These are phyloP conservation scores for Riparia riparia DNA, from an alignment of 2,113 vertebrate species.

Conservation along the genomic window DNA sequence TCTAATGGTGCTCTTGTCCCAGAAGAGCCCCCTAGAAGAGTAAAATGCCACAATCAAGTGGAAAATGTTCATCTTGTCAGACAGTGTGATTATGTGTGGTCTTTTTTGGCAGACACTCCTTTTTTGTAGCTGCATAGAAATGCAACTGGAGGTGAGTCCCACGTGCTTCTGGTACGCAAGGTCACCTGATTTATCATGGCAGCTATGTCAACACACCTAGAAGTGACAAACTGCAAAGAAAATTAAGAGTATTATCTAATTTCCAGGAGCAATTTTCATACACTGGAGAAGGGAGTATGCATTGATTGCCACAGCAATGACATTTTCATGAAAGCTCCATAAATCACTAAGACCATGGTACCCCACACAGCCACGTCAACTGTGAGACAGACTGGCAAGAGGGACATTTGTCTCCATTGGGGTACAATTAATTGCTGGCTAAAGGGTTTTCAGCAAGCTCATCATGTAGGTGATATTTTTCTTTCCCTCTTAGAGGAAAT, in stretches of 20 bases:
- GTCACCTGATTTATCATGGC: slow-evolving; percentile 70
- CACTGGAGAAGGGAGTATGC: slow-evolving; percentile 62
- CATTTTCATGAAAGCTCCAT: slow-evolving; percentile 72
- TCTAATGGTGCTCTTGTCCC: not conserved
- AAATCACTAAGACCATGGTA: slow-evolving; percentile 67
- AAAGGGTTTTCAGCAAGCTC: not conserved
- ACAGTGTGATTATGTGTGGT: not conserved
- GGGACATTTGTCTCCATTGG: slow-evolving; percentile 57
- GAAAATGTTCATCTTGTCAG: slow-evolving; percentile 4
- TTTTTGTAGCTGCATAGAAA: not conserved
- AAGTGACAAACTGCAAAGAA: slow-evolving; percentile 77
- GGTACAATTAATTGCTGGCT: slow-evolving; percentile 34
- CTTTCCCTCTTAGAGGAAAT: slow-evolving; percentile 11
- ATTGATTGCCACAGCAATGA: slow-evolving; percentile 74
- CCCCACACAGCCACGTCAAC: not conserved
- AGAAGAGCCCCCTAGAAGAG: not conserved
- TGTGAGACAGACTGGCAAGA: slow-evolving; percentile 11
- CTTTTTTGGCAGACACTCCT: not conserved
- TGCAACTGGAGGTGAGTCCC: not conserved
- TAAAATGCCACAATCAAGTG: not conserved
- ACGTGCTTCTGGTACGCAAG: slow-evolving; percentile 29
- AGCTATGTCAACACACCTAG: slow-evolving; percentile 64
- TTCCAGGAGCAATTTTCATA: slow-evolving; percentile 75
- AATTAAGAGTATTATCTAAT: slow-evolving; percentile 82
- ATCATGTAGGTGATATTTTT: not conserved